Evolutionary conservation across 2,888 invertebrate species (phyloP), one percentile per base, ranked within the genome.

Genomic region (Drosophila vallismaia): DNA sequence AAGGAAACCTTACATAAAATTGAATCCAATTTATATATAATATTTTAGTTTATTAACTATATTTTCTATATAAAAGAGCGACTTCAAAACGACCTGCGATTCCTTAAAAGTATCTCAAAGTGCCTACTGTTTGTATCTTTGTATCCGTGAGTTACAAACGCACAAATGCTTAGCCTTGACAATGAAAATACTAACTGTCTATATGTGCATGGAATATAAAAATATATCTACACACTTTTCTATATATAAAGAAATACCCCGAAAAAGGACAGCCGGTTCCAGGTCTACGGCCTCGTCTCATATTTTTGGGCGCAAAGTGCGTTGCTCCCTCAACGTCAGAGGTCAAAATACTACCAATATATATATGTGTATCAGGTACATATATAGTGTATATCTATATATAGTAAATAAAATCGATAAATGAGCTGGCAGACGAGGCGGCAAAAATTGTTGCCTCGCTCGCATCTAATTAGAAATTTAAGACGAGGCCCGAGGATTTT

Each of bases 381-480:
- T 28, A 28, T 28, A 12, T 36, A 36, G 36, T 33, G n/a, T n/a
- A n/a, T 2, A n/a, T 28, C 3, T 28, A 10, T 40, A 29, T 12
- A n/a, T 24, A 6, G 36, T 26, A 36, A 29, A 64, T 60, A 81
- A 80, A 81, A 81, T 81, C 81, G 6, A 42, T 42, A 19, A 42
- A 7, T 7, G 8, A 42, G 19, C 14, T 14, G 40, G 40, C 40
- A 42, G 40, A 42, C 40, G 19, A 19, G 36, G 36, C 33, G 33
- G 33, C 33, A 33, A 67, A 79, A 85, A 79, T 29, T 55, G 56
- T 14, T 7, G n/a, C 36, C 44, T 51, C 53, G 57, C 69, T 75
- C 36, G 50, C 52, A 49, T 54, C 81, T 80, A 81, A 81, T 81
- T 81, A 77, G 55, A 74, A 80, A 77, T 74, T 84, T 72, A 84